Conservation (phyloP, 2,113 vertebrate genomes). For the Apodemus speciosus region DNA sequence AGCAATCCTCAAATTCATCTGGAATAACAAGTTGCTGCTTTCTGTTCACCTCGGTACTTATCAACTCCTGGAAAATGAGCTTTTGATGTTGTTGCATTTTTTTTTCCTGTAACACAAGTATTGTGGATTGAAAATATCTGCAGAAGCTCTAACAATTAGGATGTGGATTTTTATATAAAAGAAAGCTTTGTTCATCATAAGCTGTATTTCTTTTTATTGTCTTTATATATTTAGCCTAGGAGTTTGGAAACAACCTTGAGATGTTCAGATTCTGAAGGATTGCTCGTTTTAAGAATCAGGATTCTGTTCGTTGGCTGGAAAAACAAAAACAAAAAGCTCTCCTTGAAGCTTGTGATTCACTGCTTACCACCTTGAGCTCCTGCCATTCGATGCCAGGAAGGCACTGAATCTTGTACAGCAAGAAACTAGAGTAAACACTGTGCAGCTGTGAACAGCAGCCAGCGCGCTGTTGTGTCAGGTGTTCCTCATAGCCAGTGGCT, state of each 20-base stretch:
- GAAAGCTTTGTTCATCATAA: conserved; percentile 28
- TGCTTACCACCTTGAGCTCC: conserved; percentile 63
- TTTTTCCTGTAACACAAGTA: neutral
- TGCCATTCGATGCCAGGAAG: neutral
- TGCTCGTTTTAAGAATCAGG: conserved; percentile 47
- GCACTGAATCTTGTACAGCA: neutral
- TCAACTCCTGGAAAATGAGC: neutral
- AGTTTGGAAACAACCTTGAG: conserved; percentile 63
- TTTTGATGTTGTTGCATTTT: neutral
- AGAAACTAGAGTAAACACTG: neutral
- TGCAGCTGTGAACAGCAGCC: neutral
- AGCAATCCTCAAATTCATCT: no score
- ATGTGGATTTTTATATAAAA: neutral
- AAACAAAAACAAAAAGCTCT: neutral
- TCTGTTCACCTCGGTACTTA: neutral
- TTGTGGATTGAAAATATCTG: conserved; percentile 26
- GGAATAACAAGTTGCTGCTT: neutral
- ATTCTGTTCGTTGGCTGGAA: conserved; percentile 70
- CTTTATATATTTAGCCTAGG: conserved; percentile 20
- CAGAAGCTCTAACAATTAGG: conserved; percentile 24
- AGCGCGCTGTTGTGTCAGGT: neutral
- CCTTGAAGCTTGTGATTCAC: conserved; percentile 63
- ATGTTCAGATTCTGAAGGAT: conserved; percentile 11
- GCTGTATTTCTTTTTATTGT: conserved; percentile 21
- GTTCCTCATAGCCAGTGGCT: neutral